phyloP scores from a whole-genome alignment of 1,140 invertebrate genomes.

The Portunus trituberculatus region DNA sequence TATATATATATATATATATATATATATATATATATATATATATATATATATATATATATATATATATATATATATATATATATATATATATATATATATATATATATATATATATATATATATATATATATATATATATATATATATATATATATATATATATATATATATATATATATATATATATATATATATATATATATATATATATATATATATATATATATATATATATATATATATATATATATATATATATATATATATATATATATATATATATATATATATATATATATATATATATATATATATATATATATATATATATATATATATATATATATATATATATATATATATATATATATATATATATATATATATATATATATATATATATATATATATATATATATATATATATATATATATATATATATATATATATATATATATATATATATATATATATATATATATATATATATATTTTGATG shows the following conservation, averaged over 20 bases:
- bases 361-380: slow-evolving; percentile 30
- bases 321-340: slow-evolving; percentile 56
- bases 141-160: background rate
- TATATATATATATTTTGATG: too few species aligned
- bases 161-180: too few species aligned
- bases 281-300: slow-evolving; percentile 63
- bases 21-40: background rate
- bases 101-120: background rate
- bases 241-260: slow-evolving; percentile 62
- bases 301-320: slow-evolving; percentile 59
- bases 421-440: too few species aligned
- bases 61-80: background rate
- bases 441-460: too few species aligned
- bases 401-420: slow-evolving; percentile 9
- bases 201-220: background rate
- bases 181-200: too few species aligned
- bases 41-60: background rate
- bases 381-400: background rate
- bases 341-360: slow-evolving; percentile 60
- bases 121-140: background rate
- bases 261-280: slow-evolving; percentile 62
- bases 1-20: background rate
- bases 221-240: slow-evolving; percentile 49
- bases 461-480: too few species aligned
- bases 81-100: background rate